These are phyloP conservation scores for Cryptotis parvus DNA, from an alignment of 2,113 vertebrate species.

Conservation along the genomic window DNA sequence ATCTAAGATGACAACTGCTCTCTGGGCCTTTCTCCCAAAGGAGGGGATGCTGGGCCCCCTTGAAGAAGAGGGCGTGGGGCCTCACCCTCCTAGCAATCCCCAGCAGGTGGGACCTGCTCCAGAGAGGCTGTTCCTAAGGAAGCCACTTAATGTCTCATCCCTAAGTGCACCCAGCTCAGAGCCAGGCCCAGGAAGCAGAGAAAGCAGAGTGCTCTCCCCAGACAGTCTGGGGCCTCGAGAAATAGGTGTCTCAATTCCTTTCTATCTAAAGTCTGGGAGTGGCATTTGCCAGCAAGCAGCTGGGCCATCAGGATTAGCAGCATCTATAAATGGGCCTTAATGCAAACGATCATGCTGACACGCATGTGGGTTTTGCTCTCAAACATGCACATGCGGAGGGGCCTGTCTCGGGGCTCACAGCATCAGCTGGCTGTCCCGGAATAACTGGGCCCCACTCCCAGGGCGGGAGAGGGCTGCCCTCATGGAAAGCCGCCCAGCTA, in stretches of 20 bases:
- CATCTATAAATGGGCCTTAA: constrained; percentile 36
- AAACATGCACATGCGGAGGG: background rate
- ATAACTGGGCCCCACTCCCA: background rate
- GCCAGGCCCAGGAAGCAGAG: background rate
- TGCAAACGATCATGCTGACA: constrained; percentile 30
- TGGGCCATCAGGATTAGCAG: constrained; percentile 64
- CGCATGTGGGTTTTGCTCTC: constrained; percentile 37
- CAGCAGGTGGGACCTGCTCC: constrained; percentile 43
- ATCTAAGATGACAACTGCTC: background rate
- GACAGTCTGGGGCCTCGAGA: constrained; percentile 72
- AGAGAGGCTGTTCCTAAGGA: background rate
- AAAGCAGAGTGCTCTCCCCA: constrained; percentile 20
- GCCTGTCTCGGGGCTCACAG: background rate
- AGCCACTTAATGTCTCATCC: background rate
- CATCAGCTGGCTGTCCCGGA: constrained; percentile 64
- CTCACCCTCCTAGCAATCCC: background rate
- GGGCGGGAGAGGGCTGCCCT: background rate
- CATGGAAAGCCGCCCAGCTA: background rate
- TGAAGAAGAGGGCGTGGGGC: background rate
- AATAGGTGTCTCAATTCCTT: constrained; percentile 64
- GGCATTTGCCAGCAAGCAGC: constrained; percentile 64
- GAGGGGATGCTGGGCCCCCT: background rate
- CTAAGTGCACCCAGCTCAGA: background rate
- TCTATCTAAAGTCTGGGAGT: constrained; percentile 67
- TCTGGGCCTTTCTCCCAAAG: background rate